Conservation (phyloP, 2,113 vertebrate genomes). For the Tamias sibiricus region DNA sequence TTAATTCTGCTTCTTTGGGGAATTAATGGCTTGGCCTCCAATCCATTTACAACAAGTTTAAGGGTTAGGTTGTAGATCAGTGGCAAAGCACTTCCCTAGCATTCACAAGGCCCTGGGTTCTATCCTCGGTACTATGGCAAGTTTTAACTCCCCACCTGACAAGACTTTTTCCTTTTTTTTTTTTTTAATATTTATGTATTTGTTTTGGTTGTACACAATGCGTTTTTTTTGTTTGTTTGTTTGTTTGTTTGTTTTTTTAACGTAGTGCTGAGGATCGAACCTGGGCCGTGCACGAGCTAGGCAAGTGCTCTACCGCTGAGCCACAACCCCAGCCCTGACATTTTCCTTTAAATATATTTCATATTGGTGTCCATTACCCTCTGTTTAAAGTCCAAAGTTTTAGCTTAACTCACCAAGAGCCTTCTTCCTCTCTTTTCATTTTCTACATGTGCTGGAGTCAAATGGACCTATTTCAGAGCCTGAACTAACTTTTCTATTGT, state of each 20-base stretch:
- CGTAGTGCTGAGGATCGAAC: no score
- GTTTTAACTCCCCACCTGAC: neutral
- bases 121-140: neutral
- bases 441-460: neutral
- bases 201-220: no score
- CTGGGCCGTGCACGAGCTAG: no score
- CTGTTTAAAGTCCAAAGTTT: neutral
- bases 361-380: neutral
- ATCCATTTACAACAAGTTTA: neutral
- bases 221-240: no score
- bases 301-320: no score
- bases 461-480: neutral
- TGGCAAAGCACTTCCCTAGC: no score
- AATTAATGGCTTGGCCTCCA: neutral
- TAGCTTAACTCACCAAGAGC: neutral
- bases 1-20: neutral
- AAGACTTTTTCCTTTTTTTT: neutral
- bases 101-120: no score
- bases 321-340: no score
- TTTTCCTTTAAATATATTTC: neutral
- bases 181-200: no score
- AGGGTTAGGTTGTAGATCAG: neutral
- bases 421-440: neutral
- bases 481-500: neutral
- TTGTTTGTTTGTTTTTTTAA: no score